These are phyloP conservation scores for Drosophila parabipectinata DNA, from an alignment of 1,140 invertebrate genomes.

Conservation along the genomic window DNA sequence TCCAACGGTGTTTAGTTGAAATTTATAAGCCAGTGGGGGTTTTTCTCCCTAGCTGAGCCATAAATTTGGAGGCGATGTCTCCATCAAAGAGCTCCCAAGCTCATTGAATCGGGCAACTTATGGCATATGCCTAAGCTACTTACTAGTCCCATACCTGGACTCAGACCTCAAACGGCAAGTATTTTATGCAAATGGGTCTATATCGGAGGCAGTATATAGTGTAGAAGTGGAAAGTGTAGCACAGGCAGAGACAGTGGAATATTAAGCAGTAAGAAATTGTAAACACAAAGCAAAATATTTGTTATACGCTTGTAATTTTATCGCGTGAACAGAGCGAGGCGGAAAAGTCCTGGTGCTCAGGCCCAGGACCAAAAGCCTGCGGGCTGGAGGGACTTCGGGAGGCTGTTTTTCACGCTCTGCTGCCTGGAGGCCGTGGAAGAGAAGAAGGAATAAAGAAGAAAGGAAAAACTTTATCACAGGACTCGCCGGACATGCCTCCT, in stretches of 20 bases:
- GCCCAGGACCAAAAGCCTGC: conserved; percentile 8
- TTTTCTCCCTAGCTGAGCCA: conserved; percentile 40
- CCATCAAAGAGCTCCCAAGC: conserved; percentile 34
- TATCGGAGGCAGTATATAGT: conserved; percentile 34
- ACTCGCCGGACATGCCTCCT: conserved; percentile 58
- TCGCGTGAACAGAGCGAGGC: conserved; percentile 42
- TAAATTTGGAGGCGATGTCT: conserved; percentile 29
- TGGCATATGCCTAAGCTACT: conserved; percentile 67
- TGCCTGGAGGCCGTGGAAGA: conserved; percentile 45
- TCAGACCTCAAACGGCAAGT: conserved; percentile 51
- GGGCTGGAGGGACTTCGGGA: conserved; percentile 8
- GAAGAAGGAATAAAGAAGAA: conserved; percentile 16
- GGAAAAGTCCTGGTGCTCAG: background rate
- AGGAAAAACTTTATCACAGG: conserved; percentile 67
- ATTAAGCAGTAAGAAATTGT: conserved; percentile 52
- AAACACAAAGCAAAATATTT: conserved; percentile 79
- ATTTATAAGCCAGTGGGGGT: conserved; percentile 38
- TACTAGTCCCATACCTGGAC: conserved; percentile 14
- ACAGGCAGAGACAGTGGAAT: conserved; percentile 7
- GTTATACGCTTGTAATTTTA: conserved; percentile 79
- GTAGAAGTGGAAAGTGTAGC: conserved; percentile 5
- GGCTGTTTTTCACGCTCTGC: conserved; percentile 69
- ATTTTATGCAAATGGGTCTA: conserved; percentile 69
- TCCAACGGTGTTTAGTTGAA: conserved; percentile 41
- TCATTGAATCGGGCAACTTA: conserved; percentile 23